These are phyloP conservation scores for Drosophila eugracilis DNA, from an alignment of 1,140 invertebrate genomes.

Conservation along the genomic window DNA sequence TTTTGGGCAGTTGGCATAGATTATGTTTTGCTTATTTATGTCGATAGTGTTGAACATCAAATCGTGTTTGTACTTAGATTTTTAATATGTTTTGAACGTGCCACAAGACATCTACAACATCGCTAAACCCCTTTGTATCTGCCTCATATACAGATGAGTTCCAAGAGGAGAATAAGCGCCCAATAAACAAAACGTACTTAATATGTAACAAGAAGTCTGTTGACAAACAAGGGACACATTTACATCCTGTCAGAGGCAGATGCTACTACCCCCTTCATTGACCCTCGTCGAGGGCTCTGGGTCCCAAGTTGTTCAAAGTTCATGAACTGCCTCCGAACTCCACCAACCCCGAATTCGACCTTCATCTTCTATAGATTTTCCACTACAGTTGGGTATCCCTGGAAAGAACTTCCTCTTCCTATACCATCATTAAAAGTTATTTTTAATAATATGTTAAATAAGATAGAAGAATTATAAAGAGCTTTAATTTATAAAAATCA, in stretches of 20 bases:
- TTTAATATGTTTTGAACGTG: constrained; percentile 32
- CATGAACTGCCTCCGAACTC: constrained; percentile 61
- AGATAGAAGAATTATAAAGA: no score
- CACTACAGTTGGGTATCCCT: neutral
- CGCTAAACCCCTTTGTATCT: neutral
- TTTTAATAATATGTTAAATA: no score
- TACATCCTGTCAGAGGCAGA: constrained; percentile 68
- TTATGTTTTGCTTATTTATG: constrained; percentile 2
- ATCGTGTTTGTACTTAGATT: constrained; percentile 16
- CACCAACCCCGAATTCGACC: neutral
- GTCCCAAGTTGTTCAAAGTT: constrained; percentile 62
- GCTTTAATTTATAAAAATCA: neutral
- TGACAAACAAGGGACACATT: constrained; percentile 75
- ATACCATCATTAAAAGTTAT: neutral
- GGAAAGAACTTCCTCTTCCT: neutral
- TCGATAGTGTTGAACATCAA: constrained; percentile 7
- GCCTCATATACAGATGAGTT: neutral
- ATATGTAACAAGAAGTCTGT: constrained; percentile 70
- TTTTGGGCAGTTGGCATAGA: constrained; percentile 2
- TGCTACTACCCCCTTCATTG: neutral
- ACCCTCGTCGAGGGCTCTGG: neutral
- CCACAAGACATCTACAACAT: neutral
- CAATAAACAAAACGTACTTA: constrained; percentile 65
- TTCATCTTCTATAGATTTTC: neutral
- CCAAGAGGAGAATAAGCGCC: constrained; percentile 9